Evolutionary conservation across 2,113 vertebrate species (phyloP).

Genomic region (Podarcis raffonei): DNA sequence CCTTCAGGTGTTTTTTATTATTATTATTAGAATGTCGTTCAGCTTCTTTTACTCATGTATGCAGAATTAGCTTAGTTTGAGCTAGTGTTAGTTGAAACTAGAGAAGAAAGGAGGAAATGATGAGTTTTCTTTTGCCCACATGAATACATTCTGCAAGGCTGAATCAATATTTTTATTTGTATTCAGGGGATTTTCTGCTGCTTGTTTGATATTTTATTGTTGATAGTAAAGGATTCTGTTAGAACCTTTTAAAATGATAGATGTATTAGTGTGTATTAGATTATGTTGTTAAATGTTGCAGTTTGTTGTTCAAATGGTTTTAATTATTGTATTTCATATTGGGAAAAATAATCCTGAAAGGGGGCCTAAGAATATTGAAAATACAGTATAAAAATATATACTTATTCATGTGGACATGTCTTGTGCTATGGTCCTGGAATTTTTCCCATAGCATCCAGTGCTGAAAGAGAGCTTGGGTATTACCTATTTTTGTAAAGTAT

Average conservation of each 20-base stretch:
- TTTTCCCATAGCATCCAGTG: too few species aligned
- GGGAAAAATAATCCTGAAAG: too few species aligned
- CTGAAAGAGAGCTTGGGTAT: too few species aligned
- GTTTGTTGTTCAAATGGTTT: too few species aligned
- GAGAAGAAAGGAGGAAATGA: background rate
- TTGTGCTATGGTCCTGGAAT: background rate
- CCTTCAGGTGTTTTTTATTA: background rate
- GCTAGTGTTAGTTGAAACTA: background rate
- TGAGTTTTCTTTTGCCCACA: background rate
- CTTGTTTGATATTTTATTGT: background rate
- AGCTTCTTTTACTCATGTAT: background rate
- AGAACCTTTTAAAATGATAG: too few species aligned
- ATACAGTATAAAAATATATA: too few species aligned
- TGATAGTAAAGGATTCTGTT: too few species aligned
- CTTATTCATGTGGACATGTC: background rate
- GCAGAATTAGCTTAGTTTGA: background rate
- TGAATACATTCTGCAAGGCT: background rate
- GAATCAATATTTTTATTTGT: background rate
- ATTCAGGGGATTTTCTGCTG: background rate
- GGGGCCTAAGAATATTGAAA: too few species aligned
- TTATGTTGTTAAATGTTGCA: too few species aligned
- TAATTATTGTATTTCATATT: too few species aligned
- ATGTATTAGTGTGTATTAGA: too few species aligned
- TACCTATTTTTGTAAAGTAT: background rate
- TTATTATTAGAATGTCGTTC: background rate